phyloP scores from a whole-genome alignment of 2,888 invertebrate species.

The Anthophora plumipes region DNA sequence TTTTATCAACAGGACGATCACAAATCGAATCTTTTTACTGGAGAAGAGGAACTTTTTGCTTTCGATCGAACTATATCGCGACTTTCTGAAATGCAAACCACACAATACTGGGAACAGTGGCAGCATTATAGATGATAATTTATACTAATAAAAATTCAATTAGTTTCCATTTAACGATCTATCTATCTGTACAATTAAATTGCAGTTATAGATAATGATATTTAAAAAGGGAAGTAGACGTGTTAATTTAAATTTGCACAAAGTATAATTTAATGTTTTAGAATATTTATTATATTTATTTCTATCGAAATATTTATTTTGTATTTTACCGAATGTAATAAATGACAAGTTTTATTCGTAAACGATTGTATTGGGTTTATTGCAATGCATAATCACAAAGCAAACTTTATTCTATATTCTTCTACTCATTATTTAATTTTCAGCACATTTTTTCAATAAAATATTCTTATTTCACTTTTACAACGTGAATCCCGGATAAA shows the following conservation, averaged over 20 bases:
- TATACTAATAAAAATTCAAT: slow-evolving; percentile 49
- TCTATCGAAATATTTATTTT: slow-evolving; percentile 22
- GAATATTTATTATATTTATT: slow-evolving; percentile 42
- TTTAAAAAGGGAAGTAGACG: no score
- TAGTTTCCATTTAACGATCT: slow-evolving; percentile 36
- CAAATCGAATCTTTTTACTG: slow-evolving; percentile 96
- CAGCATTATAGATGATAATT: slow-evolving; percentile 82
- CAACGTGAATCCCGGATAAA: background rate
- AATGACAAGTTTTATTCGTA: background rate
- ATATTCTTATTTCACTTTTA: background rate
- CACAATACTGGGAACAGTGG: slow-evolving; percentile 96
- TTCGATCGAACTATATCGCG: slow-evolving; percentile 97
- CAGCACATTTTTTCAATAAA: background rate
- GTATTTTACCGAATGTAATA: slow-evolving; percentile 12
- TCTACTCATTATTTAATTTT: no score
- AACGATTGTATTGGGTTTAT: no score
- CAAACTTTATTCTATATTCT: no score
- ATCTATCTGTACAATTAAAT: slow-evolving; percentile 12
- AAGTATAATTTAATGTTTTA: slow-evolving; percentile 11
- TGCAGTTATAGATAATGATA: no score
- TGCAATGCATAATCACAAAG: no score
- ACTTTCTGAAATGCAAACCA: slow-evolving; percentile 97
- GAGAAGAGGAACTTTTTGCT: slow-evolving; percentile 99
- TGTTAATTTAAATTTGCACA: background rate
- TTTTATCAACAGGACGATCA: slow-evolving; percentile 88